Evolutionary conservation across 2,797 vertebrate genomes (phyloP).

Genomic region (Ctenopoma multispine): DNA sequence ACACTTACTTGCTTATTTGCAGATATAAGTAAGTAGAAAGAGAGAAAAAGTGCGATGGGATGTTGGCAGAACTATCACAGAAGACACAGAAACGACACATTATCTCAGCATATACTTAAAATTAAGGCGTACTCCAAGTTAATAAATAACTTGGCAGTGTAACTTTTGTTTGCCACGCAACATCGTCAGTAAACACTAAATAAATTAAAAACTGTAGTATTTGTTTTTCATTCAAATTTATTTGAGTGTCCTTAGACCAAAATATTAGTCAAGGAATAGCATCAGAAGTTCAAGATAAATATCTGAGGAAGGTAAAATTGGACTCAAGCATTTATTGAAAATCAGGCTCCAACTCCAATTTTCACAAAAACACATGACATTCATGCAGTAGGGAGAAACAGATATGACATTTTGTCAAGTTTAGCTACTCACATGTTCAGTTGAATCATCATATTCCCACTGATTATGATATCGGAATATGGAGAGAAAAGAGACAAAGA

Average conservation of each 20-base stretch:
- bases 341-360: neutral
- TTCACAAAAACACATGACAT: conserved; percentile 42
- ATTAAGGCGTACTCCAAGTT: conserved; percentile 29
- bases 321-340: neutral
- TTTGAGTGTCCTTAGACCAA: neutral
- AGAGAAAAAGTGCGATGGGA: conserved; percentile 21
- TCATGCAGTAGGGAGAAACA: conserved; percentile 42
- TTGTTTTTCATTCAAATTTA: too few species aligned
- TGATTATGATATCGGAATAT: conserved; percentile 86
- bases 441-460: conserved; percentile 99
- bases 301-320: conserved; percentile 2
- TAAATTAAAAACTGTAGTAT: too few species aligned
- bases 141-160: conserved; percentile 11
- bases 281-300: conserved; percentile 2
- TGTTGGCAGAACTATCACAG: conserved; percentile 24
- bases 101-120: conserved; percentile 32
- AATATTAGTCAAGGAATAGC: conserved; percentile 28
- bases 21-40: conserved; percentile 17
- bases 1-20: conserved; percentile 29
- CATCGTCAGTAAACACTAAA: neutral
- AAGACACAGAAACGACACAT: conserved; percentile 39
- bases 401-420: neutral
- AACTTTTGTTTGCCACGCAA: neutral
- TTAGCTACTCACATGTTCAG: conserved; percentile 97
- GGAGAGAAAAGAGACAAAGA: conserved; percentile 55